Conservation (phyloP, 2,113 vertebrate genomes). For the Pholis gunnellus region DNA sequence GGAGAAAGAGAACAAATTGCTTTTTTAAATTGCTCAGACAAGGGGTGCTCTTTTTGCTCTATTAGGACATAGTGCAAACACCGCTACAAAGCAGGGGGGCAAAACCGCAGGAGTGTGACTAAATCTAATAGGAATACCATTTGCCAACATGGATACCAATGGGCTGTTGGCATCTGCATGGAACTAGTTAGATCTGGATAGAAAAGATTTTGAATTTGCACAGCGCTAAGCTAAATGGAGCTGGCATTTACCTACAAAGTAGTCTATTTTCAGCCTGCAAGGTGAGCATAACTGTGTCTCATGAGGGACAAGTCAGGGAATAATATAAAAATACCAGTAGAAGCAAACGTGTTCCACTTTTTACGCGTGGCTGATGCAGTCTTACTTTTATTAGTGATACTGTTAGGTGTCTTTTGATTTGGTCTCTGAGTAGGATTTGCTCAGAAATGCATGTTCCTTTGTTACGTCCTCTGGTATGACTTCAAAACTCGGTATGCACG, state of each 20-base stretch:
- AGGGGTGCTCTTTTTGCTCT: slow-evolving; percentile 75
- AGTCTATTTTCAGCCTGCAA: background rate
- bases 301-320: background rate
- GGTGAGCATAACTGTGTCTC: slow-evolving; percentile 9
- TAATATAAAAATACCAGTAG: slow-evolving; percentile 29
- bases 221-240: slow-evolving; percentile 19
- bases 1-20: slow-evolving; percentile 81
- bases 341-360: background rate
- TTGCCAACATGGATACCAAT: slow-evolving; percentile 36
- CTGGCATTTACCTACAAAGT: background rate
- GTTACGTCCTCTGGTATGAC: background rate
- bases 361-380: background rate
- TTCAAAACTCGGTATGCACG: background rate
- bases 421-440: background rate
- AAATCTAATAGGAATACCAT: slow-evolving; percentile 71
- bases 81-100: slow-evolving; percentile 52
- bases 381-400: background rate
- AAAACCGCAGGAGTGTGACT: slow-evolving; percentile 63
- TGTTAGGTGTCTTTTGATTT: background rate
- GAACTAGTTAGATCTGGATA: slow-evolving; percentile 24
- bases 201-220: background rate
- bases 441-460: background rate
- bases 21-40: slow-evolving; percentile 83
- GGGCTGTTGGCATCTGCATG: slow-evolving; percentile 30
- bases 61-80: slow-evolving; percentile 82